Evolutionary conservation across 2,797 vertebrate species (phyloP).

Genomic region (Gallinago nigripennis): DNA sequence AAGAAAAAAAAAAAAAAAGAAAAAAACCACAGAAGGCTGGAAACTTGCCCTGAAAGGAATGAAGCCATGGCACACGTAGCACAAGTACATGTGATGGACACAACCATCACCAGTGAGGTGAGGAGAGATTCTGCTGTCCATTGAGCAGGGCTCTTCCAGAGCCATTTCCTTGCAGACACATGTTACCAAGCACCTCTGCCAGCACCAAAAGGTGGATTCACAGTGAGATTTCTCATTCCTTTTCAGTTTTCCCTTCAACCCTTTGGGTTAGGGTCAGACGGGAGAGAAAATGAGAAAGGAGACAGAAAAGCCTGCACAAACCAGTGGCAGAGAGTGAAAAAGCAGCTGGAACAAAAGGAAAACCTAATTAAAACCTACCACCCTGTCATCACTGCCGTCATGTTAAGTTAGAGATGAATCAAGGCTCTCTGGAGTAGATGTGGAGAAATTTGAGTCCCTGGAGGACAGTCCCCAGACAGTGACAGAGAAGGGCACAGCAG

Average conservation of each 20-base stretch:
- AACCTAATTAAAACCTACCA: neutral
- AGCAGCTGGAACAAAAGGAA: neutral
- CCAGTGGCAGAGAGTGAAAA: neutral
- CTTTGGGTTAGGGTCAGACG: neutral
- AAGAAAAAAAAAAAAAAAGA: too few relatives aligned
- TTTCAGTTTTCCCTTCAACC: neutral
- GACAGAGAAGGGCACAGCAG: neutral
- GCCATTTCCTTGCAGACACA: rapidly evolving
- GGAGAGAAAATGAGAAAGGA: neutral
- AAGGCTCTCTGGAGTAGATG: neutral
- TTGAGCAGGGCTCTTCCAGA: neutral
- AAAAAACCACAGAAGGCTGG: neutral
- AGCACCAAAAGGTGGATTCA: neutral
- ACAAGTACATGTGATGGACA: neutral
- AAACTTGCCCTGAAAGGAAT: neutral
- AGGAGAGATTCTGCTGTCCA: neutral
- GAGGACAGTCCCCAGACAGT: too few relatives aligned
- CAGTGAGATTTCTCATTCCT: neutral
- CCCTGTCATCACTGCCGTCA: neutral
- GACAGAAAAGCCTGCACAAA: neutral
- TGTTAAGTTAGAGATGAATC: neutral
- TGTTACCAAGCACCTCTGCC: neutral
- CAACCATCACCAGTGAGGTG: neutral
- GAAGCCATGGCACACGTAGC: rapidly evolving
- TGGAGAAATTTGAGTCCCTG: too few relatives aligned